Conservation (phyloP, 1,140 invertebrate species). For the Eupristina koningsbergeri region DNA sequence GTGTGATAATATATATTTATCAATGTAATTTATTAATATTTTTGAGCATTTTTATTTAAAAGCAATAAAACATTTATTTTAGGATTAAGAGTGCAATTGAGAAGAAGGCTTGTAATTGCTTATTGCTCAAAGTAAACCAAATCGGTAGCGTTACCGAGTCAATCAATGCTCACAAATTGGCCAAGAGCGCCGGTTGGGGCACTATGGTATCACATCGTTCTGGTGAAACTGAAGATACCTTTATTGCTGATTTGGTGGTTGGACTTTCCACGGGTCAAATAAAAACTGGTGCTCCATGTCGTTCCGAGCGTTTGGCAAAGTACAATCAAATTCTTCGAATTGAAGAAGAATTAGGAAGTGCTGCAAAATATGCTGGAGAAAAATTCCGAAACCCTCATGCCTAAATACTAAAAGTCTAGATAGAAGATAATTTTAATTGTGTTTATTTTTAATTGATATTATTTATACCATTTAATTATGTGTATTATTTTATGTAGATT, state of each 20-base stretch:
- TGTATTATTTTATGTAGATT: slow-evolving; percentile 1
- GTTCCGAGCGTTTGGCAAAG: slow-evolving; percentile 97
- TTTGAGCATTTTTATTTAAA: too few species aligned
- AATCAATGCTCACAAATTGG: slow-evolving; percentile 94
- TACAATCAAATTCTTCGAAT: slow-evolving; percentile 99
- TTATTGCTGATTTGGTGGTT: slow-evolving; percentile 98
- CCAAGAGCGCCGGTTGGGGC: slow-evolving; percentile 96
- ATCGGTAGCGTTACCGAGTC: slow-evolving; percentile 98
- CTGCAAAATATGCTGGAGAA: slow-evolving; percentile 94
- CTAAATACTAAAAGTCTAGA: slow-evolving; percentile 55
- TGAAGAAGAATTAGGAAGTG: slow-evolving; percentile 94
- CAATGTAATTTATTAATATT: too few species aligned
- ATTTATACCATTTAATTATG: slow-evolving; percentile 31
- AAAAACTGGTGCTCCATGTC: slow-evolving; percentile 98
- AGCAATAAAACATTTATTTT: too few species aligned
- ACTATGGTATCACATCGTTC: slow-evolving; percentile 99
- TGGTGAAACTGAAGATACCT: slow-evolving; percentile 99
- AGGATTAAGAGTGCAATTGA: slow-evolving; percentile 96
- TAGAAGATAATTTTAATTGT: slow-evolving; percentile 1
- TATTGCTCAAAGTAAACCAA: slow-evolving; percentile 98
- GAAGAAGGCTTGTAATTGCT: slow-evolving; percentile 97
- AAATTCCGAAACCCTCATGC: slow-evolving; percentile 88
- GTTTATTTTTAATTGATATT: not conserved
- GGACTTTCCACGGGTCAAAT: slow-evolving; percentile 98
- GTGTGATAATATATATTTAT: too few species aligned